Conservation (phyloP, 2,113 vertebrate genomes). For the Danionella cerebrum region DNA sequence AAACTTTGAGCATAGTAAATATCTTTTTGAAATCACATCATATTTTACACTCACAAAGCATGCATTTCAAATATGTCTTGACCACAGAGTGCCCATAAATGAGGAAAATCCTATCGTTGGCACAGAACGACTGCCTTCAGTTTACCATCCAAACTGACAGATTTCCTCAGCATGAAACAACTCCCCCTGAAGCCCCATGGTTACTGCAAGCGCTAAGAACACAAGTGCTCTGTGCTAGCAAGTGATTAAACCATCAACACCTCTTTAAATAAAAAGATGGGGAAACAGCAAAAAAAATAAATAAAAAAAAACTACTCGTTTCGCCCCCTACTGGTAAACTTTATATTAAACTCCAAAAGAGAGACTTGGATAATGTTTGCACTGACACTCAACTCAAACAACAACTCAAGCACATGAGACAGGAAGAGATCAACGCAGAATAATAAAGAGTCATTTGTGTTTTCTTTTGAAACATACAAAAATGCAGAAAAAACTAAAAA, state of each 20-base stretch:
- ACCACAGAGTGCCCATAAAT: background rate
- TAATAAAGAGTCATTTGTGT: too few relatives aligned
- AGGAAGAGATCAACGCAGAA: too few relatives aligned
- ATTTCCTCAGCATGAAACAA: conserved; percentile 8
- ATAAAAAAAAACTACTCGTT: conserved; percentile 46
- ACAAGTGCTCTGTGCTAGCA: conserved; percentile 3
- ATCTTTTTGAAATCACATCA: too few relatives aligned
- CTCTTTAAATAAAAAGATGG: background rate
- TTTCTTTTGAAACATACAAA: too few relatives aligned
- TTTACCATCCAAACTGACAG: background rate
- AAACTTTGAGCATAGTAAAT: too few relatives aligned
- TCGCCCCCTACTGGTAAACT: conserved; percentile 69
- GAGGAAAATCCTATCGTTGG: background rate
- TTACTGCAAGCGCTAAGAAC: background rate
- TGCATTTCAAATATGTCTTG: background rate
- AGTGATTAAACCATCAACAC: conserved; percentile 26
- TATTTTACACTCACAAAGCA: background rate
- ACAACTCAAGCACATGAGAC: too few relatives aligned
- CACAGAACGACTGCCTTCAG: background rate
- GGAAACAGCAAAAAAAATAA: too few relatives aligned
- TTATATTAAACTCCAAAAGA: conserved; percentile 38
- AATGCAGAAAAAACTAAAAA: background rate
- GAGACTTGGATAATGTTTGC: background rate
- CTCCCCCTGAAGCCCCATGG: background rate
- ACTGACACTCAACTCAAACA: too few relatives aligned